A percentile compares a stretch with the other conserved stretches of the same genome.
phyloP scores from a whole-genome alignment of 2,797 vertebrate species.

The Bovichtus diacanthus region DNA sequence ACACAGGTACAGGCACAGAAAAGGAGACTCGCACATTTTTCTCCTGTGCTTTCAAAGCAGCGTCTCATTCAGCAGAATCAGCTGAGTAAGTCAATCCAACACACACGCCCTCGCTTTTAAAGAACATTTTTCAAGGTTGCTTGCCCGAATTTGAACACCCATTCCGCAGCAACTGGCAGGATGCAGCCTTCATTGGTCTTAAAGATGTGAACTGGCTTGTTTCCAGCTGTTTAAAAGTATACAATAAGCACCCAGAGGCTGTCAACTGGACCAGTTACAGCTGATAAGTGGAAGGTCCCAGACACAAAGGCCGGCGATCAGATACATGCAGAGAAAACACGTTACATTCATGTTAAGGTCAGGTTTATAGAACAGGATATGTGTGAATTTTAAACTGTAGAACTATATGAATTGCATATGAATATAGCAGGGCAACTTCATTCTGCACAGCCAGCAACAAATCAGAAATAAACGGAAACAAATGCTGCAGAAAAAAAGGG shows the following conservation, averaged over 20 bases:
- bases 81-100: background rate
- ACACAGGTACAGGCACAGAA: background rate
- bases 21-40: background rate
- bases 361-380: slow-evolving; percentile 61
- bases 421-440: background rate
- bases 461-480: background rate
- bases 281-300: slow-evolving; percentile 62
- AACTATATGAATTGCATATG: slow-evolving; percentile 8
- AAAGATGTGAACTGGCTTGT: slow-evolving; percentile 46
- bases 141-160: slow-evolving; percentile 25
- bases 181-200: slow-evolving; percentile 57
- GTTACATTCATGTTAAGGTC: slow-evolving; percentile 63
- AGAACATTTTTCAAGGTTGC: slow-evolving; percentile 11
- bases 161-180: slow-evolving; percentile 49
- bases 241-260: slow-evolving; percentile 64
- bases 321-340: slow-evolving; percentile 66
- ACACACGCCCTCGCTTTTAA: background rate
- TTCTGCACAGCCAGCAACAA: slow-evolving; percentile 11
- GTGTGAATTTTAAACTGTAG: slow-evolving; percentile 12
- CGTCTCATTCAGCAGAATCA: background rate
- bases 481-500: background rate
- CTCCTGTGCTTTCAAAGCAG: background rate
- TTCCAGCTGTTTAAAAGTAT: slow-evolving; percentile 63
- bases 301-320: slow-evolving; percentile 76
- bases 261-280: slow-evolving; percentile 41